phyloP scores from a whole-genome alignment of 1,140 invertebrate species.

The Drosophila nannoptera region DNA sequence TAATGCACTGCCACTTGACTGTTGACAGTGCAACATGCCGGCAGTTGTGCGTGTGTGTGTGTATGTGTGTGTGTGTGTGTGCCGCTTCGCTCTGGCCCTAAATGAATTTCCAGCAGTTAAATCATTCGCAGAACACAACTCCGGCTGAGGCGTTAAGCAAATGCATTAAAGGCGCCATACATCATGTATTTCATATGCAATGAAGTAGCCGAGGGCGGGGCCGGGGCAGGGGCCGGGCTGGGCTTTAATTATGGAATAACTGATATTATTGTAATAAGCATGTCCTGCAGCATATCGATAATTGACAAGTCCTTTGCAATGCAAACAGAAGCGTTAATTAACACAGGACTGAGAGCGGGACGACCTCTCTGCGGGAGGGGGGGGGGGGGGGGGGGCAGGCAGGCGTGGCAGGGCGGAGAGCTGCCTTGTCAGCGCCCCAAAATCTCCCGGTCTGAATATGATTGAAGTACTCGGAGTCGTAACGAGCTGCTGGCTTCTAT shows the following conservation, averaged over 20 bases:
- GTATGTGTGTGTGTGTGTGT: slow-evolving; percentile 24
- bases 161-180: slow-evolving; percentile 14
- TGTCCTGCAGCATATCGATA: slow-evolving; percentile 5
- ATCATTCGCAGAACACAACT: slow-evolving; percentile 35
- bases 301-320: slow-evolving; percentile 4
- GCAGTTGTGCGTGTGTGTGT: slow-evolving; percentile 21
- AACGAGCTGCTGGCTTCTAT: slow-evolving; percentile 66
- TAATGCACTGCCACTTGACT: slow-evolving; percentile 77
- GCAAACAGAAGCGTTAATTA: slow-evolving; percentile 11
- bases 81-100: slow-evolving; percentile 55
- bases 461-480: slow-evolving; percentile 63
- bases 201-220: too few relatives aligned
- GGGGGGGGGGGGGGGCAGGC: too few relatives aligned
- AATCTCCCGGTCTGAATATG: slow-evolving; percentile 50
- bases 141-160: too few relatives aligned
- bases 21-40: slow-evolving; percentile 68
- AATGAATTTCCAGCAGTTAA: slow-evolving; percentile 59
- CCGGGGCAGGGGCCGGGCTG: too few relatives aligned
- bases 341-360: neutral
- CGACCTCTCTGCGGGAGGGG: too few relatives aligned
- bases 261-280: slow-evolving; percentile 4
- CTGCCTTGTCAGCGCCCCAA: slow-evolving; percentile 22
- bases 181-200: slow-evolving; percentile 17
- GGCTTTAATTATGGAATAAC: slow-evolving; percentile 17
- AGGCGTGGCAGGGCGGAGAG: too few relatives aligned